Conservation (phyloP, 1,140 invertebrate species). For the Heliconius eleuchia region DNA sequence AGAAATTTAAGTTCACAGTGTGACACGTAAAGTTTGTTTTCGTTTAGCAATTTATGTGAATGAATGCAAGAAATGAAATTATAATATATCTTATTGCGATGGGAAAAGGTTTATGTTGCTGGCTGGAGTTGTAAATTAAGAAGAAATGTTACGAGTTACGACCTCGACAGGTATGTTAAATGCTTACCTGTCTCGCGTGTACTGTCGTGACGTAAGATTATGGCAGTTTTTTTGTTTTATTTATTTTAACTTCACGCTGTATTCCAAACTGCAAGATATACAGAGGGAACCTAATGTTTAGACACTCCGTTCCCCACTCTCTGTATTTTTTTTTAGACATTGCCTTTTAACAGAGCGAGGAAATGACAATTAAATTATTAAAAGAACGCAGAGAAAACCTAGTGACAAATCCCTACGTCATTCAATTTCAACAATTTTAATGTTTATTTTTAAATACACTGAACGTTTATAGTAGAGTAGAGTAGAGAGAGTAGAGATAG, state of each 20-base stretch:
- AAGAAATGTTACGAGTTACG: constrained; percentile 59
- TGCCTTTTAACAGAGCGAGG: not conserved
- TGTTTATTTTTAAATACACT: too few relatives aligned
- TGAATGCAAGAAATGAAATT: constrained; percentile 21
- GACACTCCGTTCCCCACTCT: not conserved
- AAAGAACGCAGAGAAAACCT: too few relatives aligned
- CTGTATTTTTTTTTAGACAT: too few relatives aligned
- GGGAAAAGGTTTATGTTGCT: constrained; percentile 35
- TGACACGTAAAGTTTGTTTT: constrained; percentile 43
- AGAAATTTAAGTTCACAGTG: constrained; percentile 45
- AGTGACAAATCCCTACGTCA: too few relatives aligned
- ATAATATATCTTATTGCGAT: constrained; percentile 27
- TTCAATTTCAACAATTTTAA: too few relatives aligned
- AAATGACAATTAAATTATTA: not conserved
- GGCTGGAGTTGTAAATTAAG: constrained; percentile 47
- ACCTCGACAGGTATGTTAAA: constrained; percentile 56
- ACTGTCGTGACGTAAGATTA: not conserved
- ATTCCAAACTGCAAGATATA: not conserved
- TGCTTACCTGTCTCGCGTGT: constrained; percentile 12
- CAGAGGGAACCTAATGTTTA: not conserved
- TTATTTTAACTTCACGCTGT: not conserved
- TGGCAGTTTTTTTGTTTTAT: not conserved
- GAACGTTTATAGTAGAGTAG: too few relatives aligned
- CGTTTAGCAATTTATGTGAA: constrained; percentile 44
- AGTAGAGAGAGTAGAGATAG: too few relatives aligned